Conservation (phyloP, 2,113 vertebrate genomes). For the Channa maculata region DNA sequence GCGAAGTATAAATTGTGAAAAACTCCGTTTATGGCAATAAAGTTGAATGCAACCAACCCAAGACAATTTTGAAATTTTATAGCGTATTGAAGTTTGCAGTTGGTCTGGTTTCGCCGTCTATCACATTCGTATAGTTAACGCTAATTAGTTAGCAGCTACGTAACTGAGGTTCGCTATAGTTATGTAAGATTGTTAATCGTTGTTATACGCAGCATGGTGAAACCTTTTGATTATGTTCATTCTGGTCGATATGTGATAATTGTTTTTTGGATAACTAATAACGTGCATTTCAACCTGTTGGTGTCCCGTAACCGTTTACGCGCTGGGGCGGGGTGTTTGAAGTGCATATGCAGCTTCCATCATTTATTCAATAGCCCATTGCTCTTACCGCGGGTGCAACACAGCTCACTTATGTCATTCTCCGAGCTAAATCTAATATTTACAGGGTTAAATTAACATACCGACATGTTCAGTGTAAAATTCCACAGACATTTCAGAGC, state of each 20-base stretch:
- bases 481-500: no score
- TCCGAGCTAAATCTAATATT: no score
- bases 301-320: conserved; percentile 56
- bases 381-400: no score
- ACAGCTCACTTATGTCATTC: not conserved
- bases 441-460: not conserved
- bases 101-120: not conserved
- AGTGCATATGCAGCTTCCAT: conserved; percentile 46
- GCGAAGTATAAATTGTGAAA: not conserved
- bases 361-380: no score
- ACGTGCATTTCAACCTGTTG: conserved; percentile 68
- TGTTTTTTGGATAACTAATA: not conserved
- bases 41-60: not conserved
- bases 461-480: no score
- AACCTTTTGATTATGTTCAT: not conserved
- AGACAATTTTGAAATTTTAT: not conserved
- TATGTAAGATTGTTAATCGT: not conserved
- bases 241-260: not conserved
- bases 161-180: no score
- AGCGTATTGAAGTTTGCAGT: not conserved
- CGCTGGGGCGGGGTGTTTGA: conserved; percentile 56
- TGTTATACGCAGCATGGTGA: fast-evolving
- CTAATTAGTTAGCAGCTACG: not conserved
- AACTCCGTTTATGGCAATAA: not conserved
- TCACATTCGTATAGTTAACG: not conserved